Percentiles rank a stretch among this genome's conserved stretches.
Conservation (phyloP, 2,797 vertebrate species). For the Betta splendens region DNA sequence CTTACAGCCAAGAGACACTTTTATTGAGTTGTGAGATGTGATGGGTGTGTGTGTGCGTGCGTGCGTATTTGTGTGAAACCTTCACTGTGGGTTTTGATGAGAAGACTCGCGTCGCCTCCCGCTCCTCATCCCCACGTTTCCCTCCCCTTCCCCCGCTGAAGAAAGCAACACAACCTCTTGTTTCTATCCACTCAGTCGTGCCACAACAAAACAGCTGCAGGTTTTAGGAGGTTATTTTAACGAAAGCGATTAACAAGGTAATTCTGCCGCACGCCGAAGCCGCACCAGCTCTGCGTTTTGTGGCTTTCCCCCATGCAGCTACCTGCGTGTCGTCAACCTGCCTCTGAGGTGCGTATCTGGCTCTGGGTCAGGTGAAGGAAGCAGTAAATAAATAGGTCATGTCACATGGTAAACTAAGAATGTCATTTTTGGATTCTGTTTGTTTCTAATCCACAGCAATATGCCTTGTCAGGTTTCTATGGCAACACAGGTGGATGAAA, state of each 20-base stretch:
- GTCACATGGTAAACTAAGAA: constrained; percentile 30
- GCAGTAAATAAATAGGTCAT: constrained; percentile 46
- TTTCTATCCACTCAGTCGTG: constrained; percentile 22
- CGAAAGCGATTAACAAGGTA: constrained; percentile 3
- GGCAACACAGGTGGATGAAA: constrained; percentile 42
- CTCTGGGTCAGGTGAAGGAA: constrained; percentile 9
- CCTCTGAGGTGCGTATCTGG: not conserved
- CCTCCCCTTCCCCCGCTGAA: constrained; percentile 17
- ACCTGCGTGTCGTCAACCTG: not conserved
- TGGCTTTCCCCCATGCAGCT: not conserved
- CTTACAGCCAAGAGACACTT: constrained; percentile 70
- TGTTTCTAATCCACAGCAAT: constrained; percentile 28
- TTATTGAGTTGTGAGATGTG: constrained; percentile 70
- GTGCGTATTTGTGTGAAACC: constrained; percentile 23
- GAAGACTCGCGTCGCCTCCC: constrained; percentile 46
- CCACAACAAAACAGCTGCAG: constrained; percentile 27
- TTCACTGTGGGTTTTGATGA: constrained; percentile 41
- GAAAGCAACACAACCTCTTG: constrained; percentile 14
- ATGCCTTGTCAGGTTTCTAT: constrained; percentile 43
- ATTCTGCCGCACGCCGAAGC: constrained; percentile 2
- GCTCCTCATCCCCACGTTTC: constrained; percentile 8
- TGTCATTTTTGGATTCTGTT: constrained; percentile 35
- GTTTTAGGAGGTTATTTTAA: constrained; percentile 22
- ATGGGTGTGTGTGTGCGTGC: constrained; percentile 25
- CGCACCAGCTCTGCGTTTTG: not conserved